Conservation (phyloP, 2,888 invertebrate species). For the Ichneumoninae sp. region DNA sequence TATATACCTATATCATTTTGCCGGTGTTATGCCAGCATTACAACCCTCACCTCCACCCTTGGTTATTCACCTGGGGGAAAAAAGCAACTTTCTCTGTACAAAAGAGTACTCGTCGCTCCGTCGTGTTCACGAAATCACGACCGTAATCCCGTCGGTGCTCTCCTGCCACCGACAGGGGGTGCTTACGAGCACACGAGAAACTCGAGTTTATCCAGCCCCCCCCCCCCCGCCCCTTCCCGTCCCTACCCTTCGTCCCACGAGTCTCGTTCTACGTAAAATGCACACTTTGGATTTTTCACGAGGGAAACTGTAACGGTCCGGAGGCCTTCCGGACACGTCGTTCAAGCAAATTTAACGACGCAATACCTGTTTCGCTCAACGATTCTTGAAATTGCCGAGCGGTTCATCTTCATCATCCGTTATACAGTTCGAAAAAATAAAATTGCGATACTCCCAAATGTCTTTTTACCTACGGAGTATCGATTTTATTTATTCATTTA, state of each 20-base stretch:
- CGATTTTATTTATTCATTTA: not conserved
- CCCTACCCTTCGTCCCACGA: constrained; percentile 50
- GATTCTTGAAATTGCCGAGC: constrained; percentile 37
- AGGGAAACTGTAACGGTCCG: constrained; percentile 23
- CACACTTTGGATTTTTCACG: constrained; percentile 57
- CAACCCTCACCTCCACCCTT: constrained; percentile 1
- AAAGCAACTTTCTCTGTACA: constrained; percentile 18
- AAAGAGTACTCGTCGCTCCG: constrained; percentile 29
- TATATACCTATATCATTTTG: constrained; percentile 7
- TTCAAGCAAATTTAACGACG: constrained; percentile 65
- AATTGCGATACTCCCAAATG: not conserved
- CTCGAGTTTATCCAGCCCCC: constrained; percentile 39
- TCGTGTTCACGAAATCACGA: constrained; percentile 52
- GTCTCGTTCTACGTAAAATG: constrained; percentile 58
- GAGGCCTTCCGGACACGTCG: constrained; percentile 49
- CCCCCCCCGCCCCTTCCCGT: too few species aligned
- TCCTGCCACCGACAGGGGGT: constrained; percentile 36
- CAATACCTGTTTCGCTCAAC: constrained; percentile 47
- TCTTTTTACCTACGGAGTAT: not conserved
- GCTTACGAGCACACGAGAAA: constrained; percentile 49
- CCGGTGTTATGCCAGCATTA: constrained; percentile 13
- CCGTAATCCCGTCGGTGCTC: constrained; percentile 45
- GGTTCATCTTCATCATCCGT: constrained; percentile 18
- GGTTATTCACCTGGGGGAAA: constrained; percentile 40
- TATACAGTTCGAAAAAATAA: not conserved